Percentiles rank a stretch among this genome's conserved stretches.
phyloP scores from a whole-genome alignment of 2,113 vertebrate genomes.

The Xiphias gladius region DNA sequence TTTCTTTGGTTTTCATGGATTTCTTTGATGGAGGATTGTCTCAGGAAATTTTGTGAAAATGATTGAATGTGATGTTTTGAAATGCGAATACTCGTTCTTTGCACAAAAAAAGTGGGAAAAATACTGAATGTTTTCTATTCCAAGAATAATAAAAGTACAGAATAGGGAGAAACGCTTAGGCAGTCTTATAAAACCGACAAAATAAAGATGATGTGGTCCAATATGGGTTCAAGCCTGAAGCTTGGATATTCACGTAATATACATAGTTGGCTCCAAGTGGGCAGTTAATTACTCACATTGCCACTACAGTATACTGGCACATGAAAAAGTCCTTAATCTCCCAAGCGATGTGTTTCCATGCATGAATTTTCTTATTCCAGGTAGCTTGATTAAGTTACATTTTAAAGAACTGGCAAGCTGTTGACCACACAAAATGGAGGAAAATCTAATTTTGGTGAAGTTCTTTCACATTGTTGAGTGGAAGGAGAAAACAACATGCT shows the following conservation, averaged over 20 bases:
- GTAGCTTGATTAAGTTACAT: background rate
- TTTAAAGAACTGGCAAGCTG: background rate
- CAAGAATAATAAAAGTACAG: background rate
- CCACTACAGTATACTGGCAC: background rate
- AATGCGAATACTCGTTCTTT: conserved; percentile 27
- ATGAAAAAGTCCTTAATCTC: background rate
- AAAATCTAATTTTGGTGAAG: background rate
- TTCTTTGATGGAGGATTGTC: conserved; percentile 16
- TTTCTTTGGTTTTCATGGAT: background rate
- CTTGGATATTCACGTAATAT: background rate
- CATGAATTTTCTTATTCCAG: background rate
- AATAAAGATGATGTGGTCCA: background rate
- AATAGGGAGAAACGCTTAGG: background rate
- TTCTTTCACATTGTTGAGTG: background rate
- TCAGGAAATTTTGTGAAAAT: conserved; percentile 14
- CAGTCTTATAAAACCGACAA: background rate
- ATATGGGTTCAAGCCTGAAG: background rate
- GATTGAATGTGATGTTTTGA: conserved; percentile 15
- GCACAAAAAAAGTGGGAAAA: background rate
- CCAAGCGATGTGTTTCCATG: background rate
- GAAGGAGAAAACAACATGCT: background rate
- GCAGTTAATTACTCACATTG: background rate
- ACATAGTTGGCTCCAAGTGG: too few species aligned
- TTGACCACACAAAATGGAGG: background rate
- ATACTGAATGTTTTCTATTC: background rate